phyloP scores from a whole-genome alignment of 2,888 invertebrate genomes.

The Drosophila sordidapex region DNA sequence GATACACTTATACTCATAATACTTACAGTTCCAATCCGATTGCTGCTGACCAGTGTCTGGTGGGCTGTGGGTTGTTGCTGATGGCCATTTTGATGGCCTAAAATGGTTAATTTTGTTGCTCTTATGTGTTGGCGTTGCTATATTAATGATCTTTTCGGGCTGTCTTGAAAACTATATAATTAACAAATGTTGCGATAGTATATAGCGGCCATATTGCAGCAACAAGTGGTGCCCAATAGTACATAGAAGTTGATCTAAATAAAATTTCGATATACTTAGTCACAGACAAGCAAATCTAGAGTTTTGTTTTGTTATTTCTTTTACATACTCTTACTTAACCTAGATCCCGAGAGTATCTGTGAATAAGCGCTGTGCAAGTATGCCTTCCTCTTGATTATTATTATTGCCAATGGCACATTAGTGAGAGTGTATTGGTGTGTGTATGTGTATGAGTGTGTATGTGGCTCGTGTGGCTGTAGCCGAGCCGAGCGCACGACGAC shows the following conservation, averaged over 20 bases:
- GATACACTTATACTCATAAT: not conserved
- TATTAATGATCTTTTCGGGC: slow-evolving; percentile 58
- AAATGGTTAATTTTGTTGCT: slow-evolving; percentile 19
- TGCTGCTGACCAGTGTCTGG: slow-evolving; percentile 30
- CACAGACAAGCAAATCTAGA: not conserved
- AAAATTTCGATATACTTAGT: slow-evolving; percentile 9
- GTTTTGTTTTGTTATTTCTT: not conserved
- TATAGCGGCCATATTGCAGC: slow-evolving; percentile 16
- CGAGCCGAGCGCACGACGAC: slow-evolving; percentile 45
- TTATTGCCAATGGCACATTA: slow-evolving; percentile 74
- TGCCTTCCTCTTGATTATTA: slow-evolving; percentile 59
- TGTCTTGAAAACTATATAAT: slow-evolving; percentile 42
- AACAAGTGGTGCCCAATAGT: slow-evolving; percentile 43
- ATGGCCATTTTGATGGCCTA: slow-evolving; percentile 65
- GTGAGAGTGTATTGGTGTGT: slow-evolving; percentile 14
- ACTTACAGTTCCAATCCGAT: slow-evolving; percentile 20
- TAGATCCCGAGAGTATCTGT: slow-evolving; percentile 38
- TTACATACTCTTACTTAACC: slow-evolving; percentile 28
- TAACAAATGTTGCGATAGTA: slow-evolving; percentile 33
- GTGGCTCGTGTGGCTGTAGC: slow-evolving; percentile 43
- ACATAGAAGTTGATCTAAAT: slow-evolving; percentile 25
- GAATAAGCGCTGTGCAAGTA: slow-evolving; percentile 38
- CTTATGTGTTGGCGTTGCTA: slow-evolving; percentile 59
- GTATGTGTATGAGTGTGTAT: slow-evolving; percentile 14
- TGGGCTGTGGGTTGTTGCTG: slow-evolving; percentile 41